Evolutionary conservation across 2,113 vertebrate species (phyloP).

Genomic region (Geococcyx californianus): DNA sequence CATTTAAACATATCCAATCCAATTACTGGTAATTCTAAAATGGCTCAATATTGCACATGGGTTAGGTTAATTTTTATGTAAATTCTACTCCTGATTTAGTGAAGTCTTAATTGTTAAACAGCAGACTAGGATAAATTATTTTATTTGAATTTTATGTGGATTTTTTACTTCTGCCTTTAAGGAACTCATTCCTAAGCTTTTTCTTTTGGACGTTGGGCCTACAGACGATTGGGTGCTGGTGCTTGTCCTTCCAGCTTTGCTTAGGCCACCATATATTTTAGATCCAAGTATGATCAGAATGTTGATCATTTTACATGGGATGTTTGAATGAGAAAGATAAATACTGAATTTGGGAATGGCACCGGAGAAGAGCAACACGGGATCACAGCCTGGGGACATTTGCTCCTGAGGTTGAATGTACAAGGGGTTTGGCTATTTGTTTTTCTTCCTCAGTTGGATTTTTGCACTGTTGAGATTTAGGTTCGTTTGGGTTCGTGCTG

Average conservation of each 20-base stretch:
- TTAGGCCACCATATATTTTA: not conserved
- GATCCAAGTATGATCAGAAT: not conserved
- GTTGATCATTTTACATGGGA: not conserved
- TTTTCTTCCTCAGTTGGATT: not conserved
- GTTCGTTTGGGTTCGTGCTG: not conserved
- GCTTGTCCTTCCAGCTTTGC: not conserved
- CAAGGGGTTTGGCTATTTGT: not conserved
- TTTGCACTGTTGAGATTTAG: not conserved
- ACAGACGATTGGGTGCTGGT: not conserved
- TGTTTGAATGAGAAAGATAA: not conserved
- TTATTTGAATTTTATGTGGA: conserved; percentile 42
- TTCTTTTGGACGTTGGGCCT: not conserved
- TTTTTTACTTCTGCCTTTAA: conserved; percentile 27
- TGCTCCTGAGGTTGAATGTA: not conserved
- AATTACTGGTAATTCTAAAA: conserved; percentile 64
- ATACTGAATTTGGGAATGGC: not conserved
- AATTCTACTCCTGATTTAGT: conserved; percentile 52
- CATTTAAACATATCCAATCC: conserved; percentile 59
- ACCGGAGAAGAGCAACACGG: not conserved
- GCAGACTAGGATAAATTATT: conserved; percentile 61
- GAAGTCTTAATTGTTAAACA: conserved; percentile 65
- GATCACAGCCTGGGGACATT: no score
- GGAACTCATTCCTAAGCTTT: not conserved
- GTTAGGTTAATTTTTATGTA: conserved; percentile 71
- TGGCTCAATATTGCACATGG: conserved; percentile 31